These are phyloP conservation scores for Atractosteus spatula DNA, from an alignment of 2,113 vertebrate species.

Conservation along the genomic window DNA sequence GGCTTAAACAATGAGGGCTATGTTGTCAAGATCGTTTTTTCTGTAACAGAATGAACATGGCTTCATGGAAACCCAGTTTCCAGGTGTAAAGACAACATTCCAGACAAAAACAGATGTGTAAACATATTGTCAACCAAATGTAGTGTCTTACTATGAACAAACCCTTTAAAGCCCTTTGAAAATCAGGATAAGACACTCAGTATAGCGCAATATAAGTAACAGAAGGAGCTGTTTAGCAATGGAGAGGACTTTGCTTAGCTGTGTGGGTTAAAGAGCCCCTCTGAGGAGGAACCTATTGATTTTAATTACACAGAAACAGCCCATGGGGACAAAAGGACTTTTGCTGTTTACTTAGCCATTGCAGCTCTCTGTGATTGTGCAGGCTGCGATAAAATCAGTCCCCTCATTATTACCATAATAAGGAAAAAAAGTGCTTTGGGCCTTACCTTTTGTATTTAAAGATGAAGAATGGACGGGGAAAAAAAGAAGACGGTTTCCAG, in stretches of 20 bases:
- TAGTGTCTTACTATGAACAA: neutral
- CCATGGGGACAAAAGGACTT: constrained; percentile 89
- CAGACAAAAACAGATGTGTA: too few species aligned
- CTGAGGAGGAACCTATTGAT: constrained; percentile 95
- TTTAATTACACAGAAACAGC: constrained; percentile 97
- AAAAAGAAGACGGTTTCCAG: constrained; percentile 11
- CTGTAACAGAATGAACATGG: too few species aligned
- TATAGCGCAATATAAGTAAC: constrained; percentile 26
- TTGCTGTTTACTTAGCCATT: constrained; percentile 86
- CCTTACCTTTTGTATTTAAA: constrained; percentile 66
- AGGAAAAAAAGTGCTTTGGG: constrained; percentile 75
- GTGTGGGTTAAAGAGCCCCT: constrained; percentile 74
- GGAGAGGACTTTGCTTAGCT: constrained; percentile 43
- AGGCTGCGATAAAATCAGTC: constrained; percentile 88
- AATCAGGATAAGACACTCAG: constrained; percentile 14
- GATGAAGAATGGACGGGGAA: constrained; percentile 26
- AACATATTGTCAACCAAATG: neutral
- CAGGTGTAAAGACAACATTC: too few species aligned
- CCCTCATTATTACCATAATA: constrained; percentile 93
- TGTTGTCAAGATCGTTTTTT: too few species aligned
- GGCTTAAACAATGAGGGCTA: too few species aligned
- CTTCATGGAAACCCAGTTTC: too few species aligned
- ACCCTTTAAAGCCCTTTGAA: constrained; percentile 24
- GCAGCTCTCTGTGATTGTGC: constrained; percentile 79
- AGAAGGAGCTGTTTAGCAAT: constrained; percentile 33